phyloP scores from a whole-genome alignment of 2,113 vertebrate genomes.

The Psilopsiagon aurifrons region DNA sequence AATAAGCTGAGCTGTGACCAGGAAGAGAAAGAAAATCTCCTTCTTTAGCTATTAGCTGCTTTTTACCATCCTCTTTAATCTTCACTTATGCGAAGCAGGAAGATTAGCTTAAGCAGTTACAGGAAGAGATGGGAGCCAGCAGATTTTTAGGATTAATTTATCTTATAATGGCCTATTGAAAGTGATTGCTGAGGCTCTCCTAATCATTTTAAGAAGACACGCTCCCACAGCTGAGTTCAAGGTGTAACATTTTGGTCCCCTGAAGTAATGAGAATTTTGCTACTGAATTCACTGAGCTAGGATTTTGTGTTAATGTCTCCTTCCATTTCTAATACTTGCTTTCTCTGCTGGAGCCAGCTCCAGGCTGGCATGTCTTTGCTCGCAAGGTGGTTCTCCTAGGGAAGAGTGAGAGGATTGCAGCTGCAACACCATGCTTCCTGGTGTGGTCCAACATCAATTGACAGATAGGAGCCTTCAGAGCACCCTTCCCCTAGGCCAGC shows the following conservation, averaged over 20 bases:
- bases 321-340: neutral
- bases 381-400: neutral
- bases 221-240: neutral
- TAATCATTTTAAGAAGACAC: neutral
- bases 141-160: constrained; percentile 21
- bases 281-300: neutral
- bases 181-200: neutral
- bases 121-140: neutral
- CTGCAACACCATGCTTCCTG: neutral
- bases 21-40: neutral
- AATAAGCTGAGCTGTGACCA: neutral
- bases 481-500: neutral
- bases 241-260: neutral
- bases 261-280: neutral
- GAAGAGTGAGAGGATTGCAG: neutral
- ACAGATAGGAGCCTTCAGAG: neutral
- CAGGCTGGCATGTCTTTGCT: neutral
- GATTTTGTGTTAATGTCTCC: neutral
- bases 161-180: neutral
- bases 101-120: neutral
- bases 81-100: neutral
- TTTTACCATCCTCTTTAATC: neutral
- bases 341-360: neutral
- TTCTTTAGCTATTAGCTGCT: neutral
- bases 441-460: neutral